Evolutionary conservation across 2,888 invertebrate species (phyloP), one percentile per base, ranked within the genome.

Genomic region (Endomychus coccineus): DNA sequence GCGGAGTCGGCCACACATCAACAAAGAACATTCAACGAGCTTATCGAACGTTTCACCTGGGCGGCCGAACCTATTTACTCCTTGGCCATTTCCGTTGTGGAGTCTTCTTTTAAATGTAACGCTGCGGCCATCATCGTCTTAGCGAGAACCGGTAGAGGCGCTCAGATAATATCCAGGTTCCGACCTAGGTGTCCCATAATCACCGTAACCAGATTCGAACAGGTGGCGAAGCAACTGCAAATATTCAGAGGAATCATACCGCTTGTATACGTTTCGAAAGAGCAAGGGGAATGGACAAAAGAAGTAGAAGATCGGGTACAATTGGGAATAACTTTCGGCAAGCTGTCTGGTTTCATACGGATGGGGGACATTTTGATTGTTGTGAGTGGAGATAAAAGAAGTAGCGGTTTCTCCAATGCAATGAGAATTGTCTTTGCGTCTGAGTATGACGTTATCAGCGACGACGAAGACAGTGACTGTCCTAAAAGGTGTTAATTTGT

Each of bases 1-100:
- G 89, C 91, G 1, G 92, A 92, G 66, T 74, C 82, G 16, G 84
- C 84, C 2, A 67, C 82, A 38, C 89, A 84, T 78, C 84, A 88
- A 55, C 15, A 34, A n/a, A 29, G 39, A 9, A 27, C 82, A 43
- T 86, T 88, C 62, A 74, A 75, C 17, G 86, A 89, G 60, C 62
- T 85, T 27, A 70, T 75, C 3, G 40, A 40, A 7, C 17, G 17
- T 9, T 33, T 40, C 16, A 28, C 21, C 3, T 36, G 35, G 0
- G 83, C 85, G 6, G 77, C 89, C 27, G 95, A 95, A 62, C 82
- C 81, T 46, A 70, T 77, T 1, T 79, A 80, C 31, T 77, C 81
- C 0, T 70, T 83, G 4, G 80, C 82, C 7, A 70, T 88, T 32
- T 78, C 84, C 1, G 83, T 81, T 4, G 83, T 83, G 0, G 72